Percentiles rank a stretch among this genome's conserved stretches.
These are phyloP conservation scores for Phorcus lineatus DNA, from an alignment of 2,888 invertebrate species.

Conservation along the genomic window DNA sequence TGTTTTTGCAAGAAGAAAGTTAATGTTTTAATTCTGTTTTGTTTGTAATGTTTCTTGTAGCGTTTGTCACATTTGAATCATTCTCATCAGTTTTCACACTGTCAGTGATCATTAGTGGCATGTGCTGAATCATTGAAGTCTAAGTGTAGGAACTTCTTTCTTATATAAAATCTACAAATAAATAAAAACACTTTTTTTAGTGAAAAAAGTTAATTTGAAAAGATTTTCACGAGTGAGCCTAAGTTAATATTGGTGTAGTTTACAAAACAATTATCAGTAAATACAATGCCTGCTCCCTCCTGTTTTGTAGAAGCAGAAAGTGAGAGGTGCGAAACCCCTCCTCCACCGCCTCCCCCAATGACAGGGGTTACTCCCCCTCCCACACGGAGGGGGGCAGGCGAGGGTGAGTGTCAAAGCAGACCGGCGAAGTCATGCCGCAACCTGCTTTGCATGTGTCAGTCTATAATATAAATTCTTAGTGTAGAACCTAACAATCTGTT, in stretches of 20 bases:
- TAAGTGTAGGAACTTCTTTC: not conserved
- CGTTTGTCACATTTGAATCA: no score
- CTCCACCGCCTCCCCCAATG: constrained; percentile 47
- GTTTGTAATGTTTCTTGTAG: no score
- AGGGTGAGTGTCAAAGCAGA: constrained; percentile 30
- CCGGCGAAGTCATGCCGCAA: constrained; percentile 22
- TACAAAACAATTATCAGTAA: no score
- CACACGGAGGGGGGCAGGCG: constrained; percentile 22
- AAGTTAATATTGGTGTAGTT: no score
- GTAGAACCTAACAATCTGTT: no score
- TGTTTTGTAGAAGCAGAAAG: constrained; percentile 30
- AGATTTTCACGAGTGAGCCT: no score
- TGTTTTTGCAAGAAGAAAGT: no score
- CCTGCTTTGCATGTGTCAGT: constrained; percentile 19
- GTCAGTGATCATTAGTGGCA: not conserved
- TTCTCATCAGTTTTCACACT: not conserved
- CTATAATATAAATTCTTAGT: not conserved
- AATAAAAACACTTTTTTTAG: no score
- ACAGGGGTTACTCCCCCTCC: constrained; percentile 23
- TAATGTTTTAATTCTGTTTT: no score
- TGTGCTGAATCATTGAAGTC: not conserved
- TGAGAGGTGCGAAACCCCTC: constrained; percentile 41
- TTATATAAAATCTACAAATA: no score
- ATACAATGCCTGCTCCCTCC: not conserved
- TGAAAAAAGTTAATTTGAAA: no score